Evolutionary conservation across 1,140 invertebrate species (phyloP), one percentile per base, ranked within the genome.

Genomic region (Lysiphlebus fabarum): DNA sequence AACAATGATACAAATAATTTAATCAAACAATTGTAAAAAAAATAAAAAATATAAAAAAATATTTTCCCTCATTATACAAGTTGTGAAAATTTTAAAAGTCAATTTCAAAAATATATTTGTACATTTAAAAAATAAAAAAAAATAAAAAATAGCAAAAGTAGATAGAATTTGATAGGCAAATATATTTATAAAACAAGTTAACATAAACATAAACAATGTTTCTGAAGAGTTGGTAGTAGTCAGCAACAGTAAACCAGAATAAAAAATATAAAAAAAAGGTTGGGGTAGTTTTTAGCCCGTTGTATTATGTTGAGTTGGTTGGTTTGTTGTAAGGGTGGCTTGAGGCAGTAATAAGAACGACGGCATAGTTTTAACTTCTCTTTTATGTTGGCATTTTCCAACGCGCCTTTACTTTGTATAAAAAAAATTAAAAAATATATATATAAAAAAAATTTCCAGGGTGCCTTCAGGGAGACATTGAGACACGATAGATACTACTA

Each of bases 351-450:
- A 79, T 78, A 78, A 79, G 77, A 79, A 78, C 76, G 76, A 77
- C 73, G 71, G 76, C 75, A 78, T 79, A 80, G 76, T 80, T 80
- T 80, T 78, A 78, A 80, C 76, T 78, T 78, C 75, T 77, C 77
- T 78, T 80, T 80, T 79, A 80, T 77, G 70, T 68, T 62, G 68
- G 72, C 70, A 75, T 78, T 76, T 74, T 74, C 73, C 70, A 62
- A 65, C 65, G 67, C 63, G 66, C 65, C 67, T 56, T 66, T 65
- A 69, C 76, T 78, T 79, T 37, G 26, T 51, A 34, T 12, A n/a
- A n/a, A 7, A 51, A 9, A 74, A 73, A 78, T 78, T 74, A 34
- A 38, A 36, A 36, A 5, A 51, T 5, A 74, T 72, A 78, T 78
- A 75, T 76, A 78, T 76, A 77, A 73, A 74, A 77, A 75, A 78